These are phyloP conservation scores for Psilopsiagon aurifrons DNA, from an alignment of 2,113 vertebrate species.

Conservation along the genomic window DNA sequence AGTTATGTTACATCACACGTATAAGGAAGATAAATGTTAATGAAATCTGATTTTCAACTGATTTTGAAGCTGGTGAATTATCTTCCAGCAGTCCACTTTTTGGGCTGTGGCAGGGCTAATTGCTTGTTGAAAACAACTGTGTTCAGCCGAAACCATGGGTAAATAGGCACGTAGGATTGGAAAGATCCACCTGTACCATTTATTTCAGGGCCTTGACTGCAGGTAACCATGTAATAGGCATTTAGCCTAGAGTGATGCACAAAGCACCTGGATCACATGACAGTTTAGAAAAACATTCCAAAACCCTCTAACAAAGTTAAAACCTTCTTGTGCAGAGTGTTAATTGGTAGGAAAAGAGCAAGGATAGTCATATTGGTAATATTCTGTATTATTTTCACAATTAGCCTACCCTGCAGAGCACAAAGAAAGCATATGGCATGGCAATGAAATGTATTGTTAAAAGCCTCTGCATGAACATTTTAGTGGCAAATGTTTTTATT, in stretches of 20 bases:
- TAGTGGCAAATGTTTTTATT: neutral
- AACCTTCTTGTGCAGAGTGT: neutral
- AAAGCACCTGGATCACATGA: neutral
- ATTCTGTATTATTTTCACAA: neutral
- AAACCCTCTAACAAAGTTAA: neutral
- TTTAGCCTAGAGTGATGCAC: neutral
- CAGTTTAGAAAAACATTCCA: neutral
- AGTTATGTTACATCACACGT: neutral
- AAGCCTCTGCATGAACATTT: neutral
- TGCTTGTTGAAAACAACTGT: neutral
- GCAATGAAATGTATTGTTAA: neutral
- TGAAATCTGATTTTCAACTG: neutral
- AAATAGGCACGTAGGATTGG: neutral
- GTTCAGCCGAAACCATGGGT: neutral
- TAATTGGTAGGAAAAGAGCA: neutral
- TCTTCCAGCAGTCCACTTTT: neutral
- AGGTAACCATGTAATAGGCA: neutral
- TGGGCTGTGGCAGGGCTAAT: neutral
- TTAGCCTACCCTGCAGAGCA: neutral
- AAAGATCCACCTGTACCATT: neutral
- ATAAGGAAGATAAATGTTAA: neutral
- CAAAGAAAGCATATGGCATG: neutral
- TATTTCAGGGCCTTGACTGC: neutral
- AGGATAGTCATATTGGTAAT: neutral
- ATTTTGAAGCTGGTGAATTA: neutral